phyloP scores from a whole-genome alignment of 2,888 invertebrate genomes.

The Cantharis rufa region DNA sequence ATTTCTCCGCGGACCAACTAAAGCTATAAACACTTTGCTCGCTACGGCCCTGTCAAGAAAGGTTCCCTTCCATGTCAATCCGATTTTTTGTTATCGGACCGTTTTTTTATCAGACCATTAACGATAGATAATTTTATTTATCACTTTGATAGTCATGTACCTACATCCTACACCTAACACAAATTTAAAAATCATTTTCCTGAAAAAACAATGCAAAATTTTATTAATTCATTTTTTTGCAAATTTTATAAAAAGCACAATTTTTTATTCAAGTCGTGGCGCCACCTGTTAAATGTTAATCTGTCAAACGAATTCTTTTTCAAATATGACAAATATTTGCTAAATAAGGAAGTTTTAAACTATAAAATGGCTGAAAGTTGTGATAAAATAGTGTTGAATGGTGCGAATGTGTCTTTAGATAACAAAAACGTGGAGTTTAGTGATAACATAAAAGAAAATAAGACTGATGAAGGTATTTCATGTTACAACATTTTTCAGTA shows the following conservation, averaged over 20 bases:
- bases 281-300: not conserved
- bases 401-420: conserved; percentile 40
- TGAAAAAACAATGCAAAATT: not conserved
- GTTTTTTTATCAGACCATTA: not conserved
- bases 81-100: not conserved
- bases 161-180: not conserved
- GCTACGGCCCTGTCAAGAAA: too few species aligned
- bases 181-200: not conserved
- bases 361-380: conserved; percentile 55
- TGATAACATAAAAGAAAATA: conserved; percentile 41
- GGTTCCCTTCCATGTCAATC: not conserved
- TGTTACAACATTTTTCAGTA: not conserved
- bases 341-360: conserved; percentile 45
- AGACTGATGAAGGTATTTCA: conserved; percentile 40
- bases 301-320: conserved; percentile 20
- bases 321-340: conserved; percentile 33
- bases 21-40: too few species aligned
- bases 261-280: not conserved
- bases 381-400: conserved; percentile 52
- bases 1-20: too few species aligned
- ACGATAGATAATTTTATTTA: not conserved
- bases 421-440: conserved; percentile 33
- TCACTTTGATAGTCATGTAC: not conserved
- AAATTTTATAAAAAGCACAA: not conserved
- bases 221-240: not conserved